These are phyloP conservation scores for Balearica regulorum DNA, from an alignment of 2,797 vertebrate species.

Conservation along the genomic window DNA sequence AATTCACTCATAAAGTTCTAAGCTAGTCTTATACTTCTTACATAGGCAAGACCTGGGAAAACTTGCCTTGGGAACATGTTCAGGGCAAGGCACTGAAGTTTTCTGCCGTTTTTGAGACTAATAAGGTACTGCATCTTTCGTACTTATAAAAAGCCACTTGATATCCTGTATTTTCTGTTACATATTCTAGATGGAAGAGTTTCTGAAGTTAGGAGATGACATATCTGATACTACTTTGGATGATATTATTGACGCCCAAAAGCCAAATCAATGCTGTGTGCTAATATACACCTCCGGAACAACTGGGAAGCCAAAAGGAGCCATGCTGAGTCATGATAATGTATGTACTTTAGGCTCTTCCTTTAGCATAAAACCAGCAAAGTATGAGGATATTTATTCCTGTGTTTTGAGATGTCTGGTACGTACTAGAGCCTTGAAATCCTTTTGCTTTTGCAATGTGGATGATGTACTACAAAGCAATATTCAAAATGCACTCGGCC, in stretches of 20 bases:
- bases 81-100: not conserved
- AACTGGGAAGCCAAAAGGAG: constrained; percentile 86
- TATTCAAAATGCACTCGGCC: not conserved
- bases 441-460: not conserved
- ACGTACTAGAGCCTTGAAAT: not conserved
- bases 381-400: not conserved
- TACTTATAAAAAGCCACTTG: not conserved
- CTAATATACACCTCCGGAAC: constrained; percentile 89
- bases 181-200: constrained; percentile 77
- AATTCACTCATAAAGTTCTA: not conserved
- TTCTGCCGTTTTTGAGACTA: not conserved
- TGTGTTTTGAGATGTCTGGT: not conserved
- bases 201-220: constrained; percentile 78
- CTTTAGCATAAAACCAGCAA: not conserved
- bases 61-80: not conserved
- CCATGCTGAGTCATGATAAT: constrained; percentile 91
- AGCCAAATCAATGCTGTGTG: constrained; percentile 84
- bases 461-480: not conserved
- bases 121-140: not conserved
- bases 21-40: not conserved
- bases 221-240: constrained; percentile 77
- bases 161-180: not conserved
- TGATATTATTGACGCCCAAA: constrained; percentile 77
- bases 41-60: not conserved
- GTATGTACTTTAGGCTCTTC: constrained; percentile 61